Evolutionary conservation across 2,797 vertebrate genomes (phyloP).

Genomic region (Philypnodon macrostomus): DNA sequence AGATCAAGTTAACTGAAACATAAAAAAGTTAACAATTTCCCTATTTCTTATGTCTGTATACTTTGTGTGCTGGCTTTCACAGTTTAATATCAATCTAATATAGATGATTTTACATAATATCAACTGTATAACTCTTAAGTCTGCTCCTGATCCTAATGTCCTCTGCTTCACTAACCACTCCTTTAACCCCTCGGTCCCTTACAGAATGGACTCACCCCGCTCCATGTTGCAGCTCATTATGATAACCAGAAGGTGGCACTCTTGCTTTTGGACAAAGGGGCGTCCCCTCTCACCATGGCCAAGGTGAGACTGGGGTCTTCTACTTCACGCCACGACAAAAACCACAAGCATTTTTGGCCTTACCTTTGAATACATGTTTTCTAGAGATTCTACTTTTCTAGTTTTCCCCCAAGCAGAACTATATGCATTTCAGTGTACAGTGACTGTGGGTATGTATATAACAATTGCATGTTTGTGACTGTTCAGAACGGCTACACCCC

Average conservation of each 20-base stretch:
- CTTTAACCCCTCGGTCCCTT: constrained; percentile 69
- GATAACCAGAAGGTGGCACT: constrained; percentile 99
- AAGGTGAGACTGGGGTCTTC: constrained; percentile 86
- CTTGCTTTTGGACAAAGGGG: constrained; percentile 94
- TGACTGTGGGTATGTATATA: not conserved
- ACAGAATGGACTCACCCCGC: constrained; percentile 96
- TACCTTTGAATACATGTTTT: too few relatives aligned
- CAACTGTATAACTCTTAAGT: too few relatives aligned
- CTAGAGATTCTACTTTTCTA: too few relatives aligned
- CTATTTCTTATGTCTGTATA: not conserved
- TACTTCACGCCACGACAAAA: too few relatives aligned
- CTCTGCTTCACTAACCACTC: constrained; percentile 67
- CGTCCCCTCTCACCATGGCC: constrained; percentile 88
- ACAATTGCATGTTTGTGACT: not conserved
- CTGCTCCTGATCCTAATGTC: too few relatives aligned
- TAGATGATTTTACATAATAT: too few relatives aligned
- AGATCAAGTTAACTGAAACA: not conserved
- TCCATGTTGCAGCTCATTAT: constrained; percentile 97
- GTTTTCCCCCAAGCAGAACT: too few relatives aligned
- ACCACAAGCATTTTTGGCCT: too few relatives aligned
- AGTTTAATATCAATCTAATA: constrained; percentile 42
- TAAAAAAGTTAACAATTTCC: not conserved
- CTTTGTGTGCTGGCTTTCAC: constrained; percentile 26
- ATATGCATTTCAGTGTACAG: too few relatives aligned
- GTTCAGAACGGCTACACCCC: constrained; percentile 94